Evolutionary conservation across 2,888 invertebrate species (phyloP), one percentile per base, ranked within the genome.

Genomic region (Diaperis boleti): DNA sequence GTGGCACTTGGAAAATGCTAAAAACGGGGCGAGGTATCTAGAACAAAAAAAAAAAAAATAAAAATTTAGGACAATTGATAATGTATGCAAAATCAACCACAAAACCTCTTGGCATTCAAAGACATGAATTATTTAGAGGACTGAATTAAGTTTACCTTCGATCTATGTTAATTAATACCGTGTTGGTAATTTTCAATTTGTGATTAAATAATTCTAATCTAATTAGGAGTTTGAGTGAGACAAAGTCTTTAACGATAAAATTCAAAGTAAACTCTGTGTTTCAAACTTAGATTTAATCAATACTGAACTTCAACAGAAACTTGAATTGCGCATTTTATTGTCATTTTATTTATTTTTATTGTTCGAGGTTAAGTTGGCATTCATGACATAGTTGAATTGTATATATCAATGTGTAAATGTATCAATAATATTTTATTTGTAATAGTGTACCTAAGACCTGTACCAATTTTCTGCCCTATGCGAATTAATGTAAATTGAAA

Each of bases 11-110:
- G 31, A 47, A 47, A 26, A 47, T 47, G 29, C n/a, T 31, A 47
- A 47, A 47, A 47, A 31, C 14, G 29, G 14, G 31, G 33, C 47
- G 47, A 26, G 47, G 15, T 47, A 13, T 45, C 47, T 47, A 33
- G n/a, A 47, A 47, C 31, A 15, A 47, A 47, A 31, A n/a, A 50
- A 37, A 33, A 11, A 5, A 33, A 13, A 33, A 13, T n/a, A 7
- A 17, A 13, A 15, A 15, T 41, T 41, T 41, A 15, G 41, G 41
- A 4, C 41, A 35, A 8, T 15, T 4, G 31, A 3, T 33, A 8
- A 33, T 5, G n/a, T 33, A 33, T 33, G 33, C 33, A 11, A n/a
- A n/a, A n/a, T 20, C n/a, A 47, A 47, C 45, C 47, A 31, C 47
- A 14, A n/a, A 22, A 22, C 7, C 11, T 33, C 11, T 26, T 26